Evolutionary conservation across 2,797 vertebrate genomes (phyloP), one percentile per base, ranked within the genome.

Genomic region (Cryptoprocta ferox): DNA sequence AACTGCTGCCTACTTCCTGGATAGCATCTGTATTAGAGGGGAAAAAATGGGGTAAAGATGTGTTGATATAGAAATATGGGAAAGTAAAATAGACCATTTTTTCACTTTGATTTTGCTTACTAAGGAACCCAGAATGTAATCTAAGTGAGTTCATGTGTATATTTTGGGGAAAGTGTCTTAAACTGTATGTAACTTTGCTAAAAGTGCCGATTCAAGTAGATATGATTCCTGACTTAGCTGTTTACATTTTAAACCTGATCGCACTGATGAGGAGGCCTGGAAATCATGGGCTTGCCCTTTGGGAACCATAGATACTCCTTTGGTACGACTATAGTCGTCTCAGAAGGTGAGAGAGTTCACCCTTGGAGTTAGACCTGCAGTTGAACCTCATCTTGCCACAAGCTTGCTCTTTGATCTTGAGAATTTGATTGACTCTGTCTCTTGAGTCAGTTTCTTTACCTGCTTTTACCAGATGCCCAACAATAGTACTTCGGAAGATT

Each of bases 1-100:
- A 71, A 84, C 32, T 86, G 79, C 32, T 89, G 0, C 66, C 70
- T 59, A 1, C 70, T 95, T 94, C 84, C 85, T 30, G 59, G n/a
- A 35, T 56, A 84, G 32, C 56, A 75, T 88, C 85, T 86, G 28
- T 80, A 66, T 18, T 95, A 21, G 48, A 91, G 76, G 80, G 56
- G 28, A 18, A n/a, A 32, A 63, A 66, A 6, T 73, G 42, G 56
- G 15, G 56, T 83, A 68, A 81, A 92, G 76, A 75, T 2, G 2
- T n/a, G 26, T 50, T 65, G 45, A 26, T 63, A 82, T 61, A 83
- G 76, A 92, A 87, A 81, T 48, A 78, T 16, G 37, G 85, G 42
- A 68, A 88, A 65, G n/a, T 70, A 56, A 84, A 90, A 35, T 70
- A 70, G 4, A 28, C 53, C 66, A 3, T 82, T 59, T 48, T n/a